Evolutionary conservation across 2,113 vertebrate genomes (phyloP), one percentile per base, ranked within the genome.

Genomic region (Notiomystis cincta): DNA sequence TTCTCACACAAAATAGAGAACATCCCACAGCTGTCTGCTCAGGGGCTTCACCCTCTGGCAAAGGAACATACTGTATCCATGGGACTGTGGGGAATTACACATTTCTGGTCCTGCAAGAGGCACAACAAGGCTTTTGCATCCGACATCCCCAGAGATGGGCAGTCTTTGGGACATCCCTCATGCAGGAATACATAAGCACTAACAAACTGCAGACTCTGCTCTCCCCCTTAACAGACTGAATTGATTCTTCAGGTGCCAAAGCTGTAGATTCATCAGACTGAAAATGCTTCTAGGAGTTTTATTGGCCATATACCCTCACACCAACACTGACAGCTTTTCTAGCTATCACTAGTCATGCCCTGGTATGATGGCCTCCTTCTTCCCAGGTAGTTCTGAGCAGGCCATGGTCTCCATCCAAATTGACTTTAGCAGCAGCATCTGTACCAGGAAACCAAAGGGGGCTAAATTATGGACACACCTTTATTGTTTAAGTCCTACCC

Each of bases 371-470:
- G 45, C 9, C 42, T 62, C 53, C n/a, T 60, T 72, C n/a, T 27
- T 85, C 13, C 30, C 20, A 6, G 1, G 4, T 33, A 89, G 38
- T 28, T 93, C 75, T 58, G 57, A 84, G 62, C 28, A 78, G 69
- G 8, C 15, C 31, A 12, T 2, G 1, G 4, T 78, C 35, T 71
- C 47, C 53, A 78, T 21, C 31, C 30, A 7, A 27, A 19, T 0
- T 64, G 58, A 80, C 22, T 67, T 64, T 9, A 70, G 21, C 23
- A 57, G 25, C 25, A 37, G 1, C 42, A 44, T 23, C 65, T 53
- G 20, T 42, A 22, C 5, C 31, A 86, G 40, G 50, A 86, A 85
- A 65, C 17, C n/a, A 92, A 86, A 48, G 1, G n/a, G 20, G 8
- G 11, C 23, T 72, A 27, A 24, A 28, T 56, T 37, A 37, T 3